These are phyloP conservation scores for Chitala chitala DNA, from an alignment of 2,113 vertebrate genomes.

Conservation along the genomic window DNA sequence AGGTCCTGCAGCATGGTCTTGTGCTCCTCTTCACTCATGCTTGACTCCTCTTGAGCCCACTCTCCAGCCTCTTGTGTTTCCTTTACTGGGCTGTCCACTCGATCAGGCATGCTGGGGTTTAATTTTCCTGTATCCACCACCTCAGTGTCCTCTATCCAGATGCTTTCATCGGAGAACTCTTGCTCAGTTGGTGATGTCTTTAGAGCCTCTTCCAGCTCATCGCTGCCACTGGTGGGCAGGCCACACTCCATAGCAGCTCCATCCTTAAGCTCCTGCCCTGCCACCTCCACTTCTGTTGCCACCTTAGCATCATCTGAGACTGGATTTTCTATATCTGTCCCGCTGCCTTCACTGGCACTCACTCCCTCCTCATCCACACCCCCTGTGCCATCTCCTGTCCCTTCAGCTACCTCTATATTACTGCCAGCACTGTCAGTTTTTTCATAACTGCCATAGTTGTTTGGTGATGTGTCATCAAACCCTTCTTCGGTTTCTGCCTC, in stretches of 20 bases:
- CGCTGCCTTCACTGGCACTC: background rate
- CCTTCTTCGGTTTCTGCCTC: background rate
- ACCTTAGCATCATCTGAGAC: background rate
- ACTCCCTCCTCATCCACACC: conserved; percentile 6
- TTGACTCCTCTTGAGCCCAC: background rate
- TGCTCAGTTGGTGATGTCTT: background rate
- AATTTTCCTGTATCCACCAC: background rate
- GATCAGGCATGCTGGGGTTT: background rate
- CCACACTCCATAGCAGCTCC: background rate
- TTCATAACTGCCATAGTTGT: background rate
- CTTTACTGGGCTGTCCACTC: background rate
- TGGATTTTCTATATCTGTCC: background rate
- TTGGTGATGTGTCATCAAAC: background rate
- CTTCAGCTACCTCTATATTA: background rate
- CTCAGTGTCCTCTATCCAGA: rapidly evolving
- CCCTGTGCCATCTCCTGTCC: background rate
- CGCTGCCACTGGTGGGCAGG: background rate
- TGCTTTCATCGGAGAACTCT: background rate
- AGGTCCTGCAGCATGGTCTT: conserved; percentile 45
- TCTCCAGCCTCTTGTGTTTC: conserved; percentile 1
- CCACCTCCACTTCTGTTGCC: background rate
- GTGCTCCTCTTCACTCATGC: conserved; percentile 35
- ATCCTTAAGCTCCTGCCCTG: background rate
- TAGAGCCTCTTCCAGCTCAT: background rate
- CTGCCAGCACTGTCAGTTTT: background rate